Base-by-base conservation (phyloP, 92 coral and sea anemone genomes). In the Actinernus sp. region DNA sequence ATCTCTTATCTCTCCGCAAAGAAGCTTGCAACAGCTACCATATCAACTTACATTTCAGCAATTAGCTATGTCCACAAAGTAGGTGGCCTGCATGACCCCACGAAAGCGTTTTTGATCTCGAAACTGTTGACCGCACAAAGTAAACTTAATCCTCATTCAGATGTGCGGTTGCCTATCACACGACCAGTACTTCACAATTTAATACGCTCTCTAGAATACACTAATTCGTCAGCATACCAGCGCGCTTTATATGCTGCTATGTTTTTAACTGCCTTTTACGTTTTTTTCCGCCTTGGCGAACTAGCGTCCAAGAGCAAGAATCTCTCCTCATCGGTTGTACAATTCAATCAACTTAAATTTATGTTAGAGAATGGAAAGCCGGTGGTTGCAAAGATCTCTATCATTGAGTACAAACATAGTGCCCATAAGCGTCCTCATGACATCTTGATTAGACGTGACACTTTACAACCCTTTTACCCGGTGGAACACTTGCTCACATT, bases 201-300 rank as follows among this genome's bases (percentile, higher is more conserved):
- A 9, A 38, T 63, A 31, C 14, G 24, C 26, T 36, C 75, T 14
- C 63, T 68, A 5, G 16, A n/a, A 1, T 32, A 13, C 20, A 68
- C 75, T 53, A 68, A 68, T 34, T 68, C 63, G 24, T 68, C 75
- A 22, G 55, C 68, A 16, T 60, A 3, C 13, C 47, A 66, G 25
- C 61, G 51, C 14, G 8, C 22, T 12, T 34, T 50, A 8, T 66
- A 26, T 24, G 17, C 11, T 24, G 61, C 62, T 17, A 50, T 66
- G 50, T 66, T 66, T 47, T 14, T 66, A 18, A 47, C 40, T 0
- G 74, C 61, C 74, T 66, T 66, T 31, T 66, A 66, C 27, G 74
- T 23, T 19, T 49, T 50, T 32, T 66, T 66, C 21, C 49, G 71
- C 22, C 17, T 73, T 33, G 71, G 81, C 12, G 81, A 73, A 30